These are phyloP conservation scores for Hylomyscus alleni DNA, from an alignment of 2,797 vertebrate genomes.

Conservation along the genomic window DNA sequence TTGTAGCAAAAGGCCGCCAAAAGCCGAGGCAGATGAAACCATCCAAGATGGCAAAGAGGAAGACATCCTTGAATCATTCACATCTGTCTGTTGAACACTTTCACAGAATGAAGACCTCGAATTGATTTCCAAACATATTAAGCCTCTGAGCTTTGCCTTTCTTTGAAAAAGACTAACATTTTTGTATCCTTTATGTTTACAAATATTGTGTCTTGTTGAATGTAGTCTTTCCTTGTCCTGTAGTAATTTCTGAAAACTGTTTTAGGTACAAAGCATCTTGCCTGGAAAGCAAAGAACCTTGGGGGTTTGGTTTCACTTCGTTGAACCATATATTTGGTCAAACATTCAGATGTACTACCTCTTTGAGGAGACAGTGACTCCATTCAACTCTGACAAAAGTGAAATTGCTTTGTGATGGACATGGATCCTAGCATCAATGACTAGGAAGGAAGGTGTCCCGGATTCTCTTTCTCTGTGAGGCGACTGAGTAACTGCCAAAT, in stretches of 20 bases:
- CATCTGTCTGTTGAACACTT: neutral
- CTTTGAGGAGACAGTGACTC: neutral
- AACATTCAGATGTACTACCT: neutral
- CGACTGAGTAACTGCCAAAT: neutral
- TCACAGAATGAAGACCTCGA: neutral
- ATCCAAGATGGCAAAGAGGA: neutral
- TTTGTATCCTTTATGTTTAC: neutral
- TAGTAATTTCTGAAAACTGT: neutral
- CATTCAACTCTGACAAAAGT: neutral
- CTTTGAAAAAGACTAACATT: neutral
- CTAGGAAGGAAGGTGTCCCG: neutral
- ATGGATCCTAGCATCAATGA: neutral
- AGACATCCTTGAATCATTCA: too few species aligned
- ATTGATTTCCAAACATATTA: neutral
- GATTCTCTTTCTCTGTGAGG: neutral
- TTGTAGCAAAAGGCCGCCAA: neutral
- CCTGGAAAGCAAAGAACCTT: neutral
- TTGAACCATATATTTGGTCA: neutral
- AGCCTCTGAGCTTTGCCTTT: neutral
- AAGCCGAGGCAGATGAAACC: neutral
- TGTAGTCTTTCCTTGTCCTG: neutral
- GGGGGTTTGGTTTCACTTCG: neutral
- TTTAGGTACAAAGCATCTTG: neutral
- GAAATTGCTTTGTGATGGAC: neutral
- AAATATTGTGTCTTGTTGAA: neutral